phyloP scores from a whole-genome alignment of 2,113 vertebrate species.

The Pelvicachromis taeniatus region DNA sequence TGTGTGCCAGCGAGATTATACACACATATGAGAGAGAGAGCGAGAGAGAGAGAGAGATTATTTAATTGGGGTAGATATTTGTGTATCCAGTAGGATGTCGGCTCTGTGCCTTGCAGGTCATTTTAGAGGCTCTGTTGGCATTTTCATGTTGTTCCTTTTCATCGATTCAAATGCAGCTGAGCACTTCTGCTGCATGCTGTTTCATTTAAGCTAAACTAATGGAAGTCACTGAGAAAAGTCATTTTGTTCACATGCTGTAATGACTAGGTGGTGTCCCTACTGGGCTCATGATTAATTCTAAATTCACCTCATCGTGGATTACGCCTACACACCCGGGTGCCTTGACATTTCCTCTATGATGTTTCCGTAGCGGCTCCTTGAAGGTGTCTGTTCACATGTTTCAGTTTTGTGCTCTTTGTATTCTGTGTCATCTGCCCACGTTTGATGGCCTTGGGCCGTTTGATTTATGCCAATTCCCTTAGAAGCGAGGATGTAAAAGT shows the following conservation, averaged over 20 bases:
- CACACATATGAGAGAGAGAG: no score
- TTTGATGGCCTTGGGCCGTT: neutral
- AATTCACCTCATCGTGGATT: constrained; percentile 8
- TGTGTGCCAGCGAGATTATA: no score
- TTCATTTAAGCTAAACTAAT: constrained; percentile 51
- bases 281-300: constrained; percentile 30
- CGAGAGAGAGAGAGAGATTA: no score
- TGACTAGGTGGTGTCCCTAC: neutral
- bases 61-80: neutral
- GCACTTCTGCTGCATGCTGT: neutral
- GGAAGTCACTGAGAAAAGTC: constrained; percentile 16
- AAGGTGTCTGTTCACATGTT: neutral
- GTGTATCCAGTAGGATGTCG: neutral
- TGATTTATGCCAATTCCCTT: constrained; percentile 1
- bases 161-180: constrained; percentile 14
- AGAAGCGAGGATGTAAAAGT: neutral
- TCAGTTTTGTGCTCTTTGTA: neutral
- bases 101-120: neutral
- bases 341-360: neutral
- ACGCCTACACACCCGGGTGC: neutral
- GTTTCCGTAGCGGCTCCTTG: neutral
- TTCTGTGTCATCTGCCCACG: constrained; percentile 11
- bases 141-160: neutral
- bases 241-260: constrained; percentile 32
- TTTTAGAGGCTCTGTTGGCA: neutral